A percentile compares a stretch with the other conserved stretches of the same genome.
These are phyloP conservation scores for Opisthograptis luteolata DNA, from an alignment of 2,888 invertebrate genomes.

Conservation along the genomic window DNA sequence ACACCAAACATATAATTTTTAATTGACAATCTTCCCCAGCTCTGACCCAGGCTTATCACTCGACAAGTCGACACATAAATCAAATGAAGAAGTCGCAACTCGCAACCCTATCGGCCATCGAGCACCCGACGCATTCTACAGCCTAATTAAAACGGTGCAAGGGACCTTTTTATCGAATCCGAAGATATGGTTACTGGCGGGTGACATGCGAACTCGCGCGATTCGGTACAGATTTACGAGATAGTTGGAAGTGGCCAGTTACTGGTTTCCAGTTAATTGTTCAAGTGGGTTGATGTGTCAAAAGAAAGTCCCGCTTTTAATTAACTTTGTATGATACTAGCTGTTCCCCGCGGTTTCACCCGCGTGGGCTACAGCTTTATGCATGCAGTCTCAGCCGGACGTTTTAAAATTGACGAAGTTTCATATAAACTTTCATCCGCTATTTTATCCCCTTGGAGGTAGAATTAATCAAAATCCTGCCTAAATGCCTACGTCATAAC, in stretches of 20 bases:
- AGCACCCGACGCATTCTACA: constrained; percentile 69
- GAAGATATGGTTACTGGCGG: constrained; percentile 73
- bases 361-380: no score
- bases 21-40: constrained; percentile 1
- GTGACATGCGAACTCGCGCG: constrained; percentile 75
- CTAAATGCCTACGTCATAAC: no score
- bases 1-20: not conserved
- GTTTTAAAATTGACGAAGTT: no score
- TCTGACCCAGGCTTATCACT: constrained; percentile 2
- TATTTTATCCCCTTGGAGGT: no score
- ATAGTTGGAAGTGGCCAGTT: not conserved
- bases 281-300: no score
- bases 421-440: no score
- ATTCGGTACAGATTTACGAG: constrained; percentile 23
- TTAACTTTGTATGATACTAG: not conserved
- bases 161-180: constrained; percentile 75
- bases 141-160: constrained; percentile 82
- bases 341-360: no score
- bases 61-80: constrained; percentile 7
- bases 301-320: no score
- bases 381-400: no score
- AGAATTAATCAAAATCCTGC: no score
- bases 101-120: constrained; percentile 61
- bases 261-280: constrained; percentile 9
- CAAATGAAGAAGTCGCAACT: constrained; percentile 44